Evolutionary conservation across 2,113 vertebrate genomes (phyloP).

Genomic region (Micronycteris hirsuta): DNA sequence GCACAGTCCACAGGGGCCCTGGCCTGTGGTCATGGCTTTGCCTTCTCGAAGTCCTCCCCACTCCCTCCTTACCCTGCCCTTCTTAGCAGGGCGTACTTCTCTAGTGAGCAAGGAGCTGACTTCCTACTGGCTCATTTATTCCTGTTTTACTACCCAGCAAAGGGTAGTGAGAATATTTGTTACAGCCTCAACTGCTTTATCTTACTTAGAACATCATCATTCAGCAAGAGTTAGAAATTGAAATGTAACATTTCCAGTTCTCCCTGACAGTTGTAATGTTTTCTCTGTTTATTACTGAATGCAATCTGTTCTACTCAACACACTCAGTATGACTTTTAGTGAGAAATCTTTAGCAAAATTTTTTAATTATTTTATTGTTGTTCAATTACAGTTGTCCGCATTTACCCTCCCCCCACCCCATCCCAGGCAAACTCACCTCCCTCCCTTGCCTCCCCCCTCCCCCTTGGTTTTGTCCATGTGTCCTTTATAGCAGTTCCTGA

Average conservation of each 20-base stretch:
- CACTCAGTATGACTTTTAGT: neutral
- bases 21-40: neutral
- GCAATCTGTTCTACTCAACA: neutral
- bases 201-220: constrained; percentile 7
- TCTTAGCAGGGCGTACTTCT: neutral
- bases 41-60: neutral
- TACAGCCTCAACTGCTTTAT: neutral
- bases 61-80: no score
- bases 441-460: no score
- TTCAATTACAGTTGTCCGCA: no score
- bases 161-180: neutral
- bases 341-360: neutral
- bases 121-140: neutral
- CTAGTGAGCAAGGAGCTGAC: neutral
- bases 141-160: neutral
- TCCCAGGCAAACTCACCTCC: no score
- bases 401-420: no score
- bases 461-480: no score
- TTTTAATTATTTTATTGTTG: no score
- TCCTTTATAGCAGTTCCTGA: no score
- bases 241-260: neutral
- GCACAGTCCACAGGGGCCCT: neutral
- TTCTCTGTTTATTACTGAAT: neutral
- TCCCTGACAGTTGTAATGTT: neutral
- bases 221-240: neutral